Percentiles rank a stretch among this genome's conserved stretches.
phyloP scores from a whole-genome alignment of 2,888 invertebrate genomes.

The Hypselothyrea guttata region DNA sequence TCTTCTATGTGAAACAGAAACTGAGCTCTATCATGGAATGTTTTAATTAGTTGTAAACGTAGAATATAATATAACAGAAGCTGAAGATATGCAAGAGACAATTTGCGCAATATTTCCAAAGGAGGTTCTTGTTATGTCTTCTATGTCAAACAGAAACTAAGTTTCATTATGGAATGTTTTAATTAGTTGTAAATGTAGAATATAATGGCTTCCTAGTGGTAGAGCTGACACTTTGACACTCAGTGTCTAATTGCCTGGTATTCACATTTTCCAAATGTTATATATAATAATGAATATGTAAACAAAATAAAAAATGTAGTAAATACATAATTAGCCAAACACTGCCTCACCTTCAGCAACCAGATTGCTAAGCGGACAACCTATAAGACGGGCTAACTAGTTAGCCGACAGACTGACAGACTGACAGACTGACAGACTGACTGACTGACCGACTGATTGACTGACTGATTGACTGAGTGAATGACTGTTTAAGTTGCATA shows the following conservation, averaged over 20 bases:
- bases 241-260: constrained; percentile 1
- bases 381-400: constrained; percentile 3
- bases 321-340: constrained; percentile 32
- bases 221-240: constrained; percentile 1
- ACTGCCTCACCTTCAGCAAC: constrained; percentile 39
- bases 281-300: constrained; percentile 3
- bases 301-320: neutral
- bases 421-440: neutral
- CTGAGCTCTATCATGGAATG: no score
- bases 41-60: no score
- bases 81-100: no score
- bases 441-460: neutral
- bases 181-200: constrained; percentile 6
- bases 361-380: constrained; percentile 1
- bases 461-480: neutral
- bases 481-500: neutral
- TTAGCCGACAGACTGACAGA: neutral
- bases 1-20: no score
- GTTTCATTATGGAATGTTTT: neutral
- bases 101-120: no score
- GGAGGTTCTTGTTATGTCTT: no score
- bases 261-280: constrained; percentile 32
- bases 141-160: no score
- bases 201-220: constrained; percentile 35
- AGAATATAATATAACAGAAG: no score